These are phyloP conservation scores for Patella caerulea DNA, from an alignment of 2,888 invertebrate genomes.

Conservation along the genomic window DNA sequence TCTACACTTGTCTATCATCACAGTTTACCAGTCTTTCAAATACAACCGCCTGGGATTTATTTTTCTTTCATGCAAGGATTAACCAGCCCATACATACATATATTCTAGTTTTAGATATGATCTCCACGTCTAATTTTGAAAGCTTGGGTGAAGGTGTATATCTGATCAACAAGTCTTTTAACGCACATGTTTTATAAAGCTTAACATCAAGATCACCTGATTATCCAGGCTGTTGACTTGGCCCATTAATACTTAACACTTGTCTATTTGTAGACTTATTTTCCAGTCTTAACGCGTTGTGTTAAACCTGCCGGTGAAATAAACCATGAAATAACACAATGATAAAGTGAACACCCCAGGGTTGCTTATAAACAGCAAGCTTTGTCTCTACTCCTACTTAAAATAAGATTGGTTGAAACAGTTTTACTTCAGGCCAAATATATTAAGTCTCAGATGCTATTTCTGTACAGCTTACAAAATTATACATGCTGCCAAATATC, in stretches of 20 bases:
- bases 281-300: constrained; percentile 6
- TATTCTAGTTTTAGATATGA: background rate
- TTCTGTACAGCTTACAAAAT: no score
- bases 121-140: constrained; percentile 11
- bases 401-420: background rate
- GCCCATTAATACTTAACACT: constrained; percentile 8
- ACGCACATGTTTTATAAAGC: constrained; percentile 9
- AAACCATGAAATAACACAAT: background rate
- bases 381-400: constrained; percentile 6
- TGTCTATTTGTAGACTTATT: constrained; percentile 13
- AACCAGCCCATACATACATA: constrained; percentile 3
- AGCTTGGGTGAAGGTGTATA: constrained; percentile 2
- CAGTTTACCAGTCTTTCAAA: constrained; percentile 8
- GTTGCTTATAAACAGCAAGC: constrained; percentile 4
- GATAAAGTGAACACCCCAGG: constrained; percentile 1
- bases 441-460: no score
- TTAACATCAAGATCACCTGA: constrained; percentile 7
- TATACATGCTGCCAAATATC: no score
- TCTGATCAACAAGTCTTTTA: constrained; percentile 11
- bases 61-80: constrained; percentile 6
- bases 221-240: constrained; percentile 8
- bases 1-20: constrained; percentile 13
- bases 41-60: constrained; percentile 10
- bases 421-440: background rate
- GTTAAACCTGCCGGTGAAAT: no score